phyloP scores from a whole-genome alignment of 2,888 invertebrate species.

The Apamea epomidion region DNA sequence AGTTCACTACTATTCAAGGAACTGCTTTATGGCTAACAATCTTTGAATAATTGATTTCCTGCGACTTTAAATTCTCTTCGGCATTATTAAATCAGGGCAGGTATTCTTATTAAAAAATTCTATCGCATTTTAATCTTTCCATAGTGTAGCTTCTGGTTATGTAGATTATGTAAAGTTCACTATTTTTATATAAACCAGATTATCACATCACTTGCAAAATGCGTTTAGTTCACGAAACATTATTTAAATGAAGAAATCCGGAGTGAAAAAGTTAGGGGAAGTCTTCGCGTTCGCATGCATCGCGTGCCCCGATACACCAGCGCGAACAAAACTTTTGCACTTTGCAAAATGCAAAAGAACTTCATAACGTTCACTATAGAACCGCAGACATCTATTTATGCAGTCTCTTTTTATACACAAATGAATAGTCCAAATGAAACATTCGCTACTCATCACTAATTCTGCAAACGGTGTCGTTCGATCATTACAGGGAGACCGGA shows the following conservation, averaged over 20 bases:
- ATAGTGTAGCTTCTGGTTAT: neutral
- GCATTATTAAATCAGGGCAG: conserved; percentile 8
- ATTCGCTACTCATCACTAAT: conserved; percentile 71
- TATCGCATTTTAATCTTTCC: neutral
- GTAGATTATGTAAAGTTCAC: conserved; percentile 11
- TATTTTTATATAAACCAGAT: conserved; percentile 40
- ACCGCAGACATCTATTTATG: conserved; percentile 73
- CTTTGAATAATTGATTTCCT: conserved; percentile 57
- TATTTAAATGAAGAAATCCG: conserved; percentile 83
- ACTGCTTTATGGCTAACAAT: conserved; percentile 56
- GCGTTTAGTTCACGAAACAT: conserved; percentile 79
- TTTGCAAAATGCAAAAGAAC: conserved; percentile 86
- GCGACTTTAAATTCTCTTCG: conserved; percentile 17
- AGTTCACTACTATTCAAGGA: conserved; percentile 66
- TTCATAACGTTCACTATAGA: conserved; percentile 78
- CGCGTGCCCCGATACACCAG: conserved; percentile 79
- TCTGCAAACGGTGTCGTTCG: conserved; percentile 72
- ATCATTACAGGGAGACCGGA: conserved; percentile 75
- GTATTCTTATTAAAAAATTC: conserved; percentile 10
- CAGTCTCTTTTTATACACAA: conserved; percentile 68
- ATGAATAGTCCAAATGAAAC: conserved; percentile 70
- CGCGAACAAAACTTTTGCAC: conserved; percentile 84
- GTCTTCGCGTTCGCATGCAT: conserved; percentile 79
- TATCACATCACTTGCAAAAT: conserved; percentile 62
- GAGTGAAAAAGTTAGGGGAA: conserved; percentile 80